Conservation (phyloP, 2,888 invertebrate genomes). For the Pecten maximus region DNA sequence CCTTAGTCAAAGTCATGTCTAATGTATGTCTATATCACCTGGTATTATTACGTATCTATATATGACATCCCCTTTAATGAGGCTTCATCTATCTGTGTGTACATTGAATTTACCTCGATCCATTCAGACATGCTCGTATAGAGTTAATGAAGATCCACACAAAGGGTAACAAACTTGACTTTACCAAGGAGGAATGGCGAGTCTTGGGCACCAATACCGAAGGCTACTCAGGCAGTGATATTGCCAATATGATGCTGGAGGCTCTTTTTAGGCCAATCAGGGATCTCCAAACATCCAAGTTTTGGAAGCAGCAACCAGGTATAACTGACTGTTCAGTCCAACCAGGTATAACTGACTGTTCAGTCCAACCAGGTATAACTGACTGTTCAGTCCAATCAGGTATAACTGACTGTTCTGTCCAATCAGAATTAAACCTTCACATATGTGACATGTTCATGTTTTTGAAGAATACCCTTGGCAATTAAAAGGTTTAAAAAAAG, state of each 20-base stretch:
- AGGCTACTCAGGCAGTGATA: constrained; percentile 85
- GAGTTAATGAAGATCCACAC: constrained; percentile 78
- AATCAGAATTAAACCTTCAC: not conserved
- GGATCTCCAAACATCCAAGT: constrained; percentile 81
- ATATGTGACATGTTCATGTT: too few species aligned
- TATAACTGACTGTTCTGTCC: constrained; percentile 37
- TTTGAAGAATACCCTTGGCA: too few species aligned
- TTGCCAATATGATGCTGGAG: constrained; percentile 83
- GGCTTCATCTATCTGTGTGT: too few species aligned
- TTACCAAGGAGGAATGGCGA: constrained; percentile 81
- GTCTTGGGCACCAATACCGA: constrained; percentile 83
- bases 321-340: constrained; percentile 31
- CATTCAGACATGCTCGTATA: constrained; percentile 74
- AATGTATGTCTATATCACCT: too few species aligned
- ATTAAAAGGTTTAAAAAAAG: too few species aligned
- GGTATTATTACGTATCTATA: too few species aligned
- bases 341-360: constrained; percentile 55
- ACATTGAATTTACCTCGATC: too few species aligned
- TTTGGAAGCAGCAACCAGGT: constrained; percentile 73
- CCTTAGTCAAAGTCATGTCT: too few species aligned
- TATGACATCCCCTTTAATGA: too few species aligned
- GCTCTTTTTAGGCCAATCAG: constrained; percentile 84
- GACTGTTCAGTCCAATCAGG: constrained; percentile 48
- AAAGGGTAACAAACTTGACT: constrained; percentile 63
- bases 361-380: constrained; percentile 60